Evolutionary conservation across 2,888 invertebrate genomes (phyloP).

Genomic region (Amiota mariae): DNA sequence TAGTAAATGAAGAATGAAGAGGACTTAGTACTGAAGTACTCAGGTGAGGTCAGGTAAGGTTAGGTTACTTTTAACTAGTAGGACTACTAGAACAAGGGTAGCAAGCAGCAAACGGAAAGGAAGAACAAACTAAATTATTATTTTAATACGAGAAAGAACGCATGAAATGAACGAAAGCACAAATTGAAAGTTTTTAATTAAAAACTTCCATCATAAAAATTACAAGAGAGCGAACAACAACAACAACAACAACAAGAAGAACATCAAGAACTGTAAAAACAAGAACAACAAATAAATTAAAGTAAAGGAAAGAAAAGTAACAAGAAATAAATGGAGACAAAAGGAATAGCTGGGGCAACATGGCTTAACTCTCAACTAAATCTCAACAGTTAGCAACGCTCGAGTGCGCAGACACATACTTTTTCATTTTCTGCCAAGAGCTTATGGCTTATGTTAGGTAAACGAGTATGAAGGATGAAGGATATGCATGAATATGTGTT

Average conservation of each 20-base stretch:
- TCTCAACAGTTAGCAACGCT: slow-evolving; percentile 22
- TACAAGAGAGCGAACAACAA: slow-evolving; percentile 30
- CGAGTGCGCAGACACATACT: slow-evolving; percentile 11
- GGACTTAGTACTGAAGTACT: slow-evolving; percentile 5
- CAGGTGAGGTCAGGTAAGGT: not conserved
- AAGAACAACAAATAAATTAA: not conserved
- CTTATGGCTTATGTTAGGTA: slow-evolving; percentile 7
- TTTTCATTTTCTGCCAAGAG: not conserved
- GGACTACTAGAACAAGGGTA: not conserved
- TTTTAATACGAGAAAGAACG: slow-evolving; percentile 37
- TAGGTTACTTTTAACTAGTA: too few relatives aligned
- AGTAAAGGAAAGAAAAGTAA: slow-evolving; percentile 16
- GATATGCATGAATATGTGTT: not conserved
- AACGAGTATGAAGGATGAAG: not conserved
- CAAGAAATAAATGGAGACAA: not conserved
- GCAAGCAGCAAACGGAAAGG: slow-evolving; percentile 40
- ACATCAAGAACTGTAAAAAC: not conserved
- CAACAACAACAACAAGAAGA: not conserved
- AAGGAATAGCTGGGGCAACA: not conserved
- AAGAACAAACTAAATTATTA: slow-evolving; percentile 56
- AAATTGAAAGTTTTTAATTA: slow-evolving; percentile 62
- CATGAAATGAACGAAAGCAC: slow-evolving; percentile 34
- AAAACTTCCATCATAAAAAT: slow-evolving; percentile 53
- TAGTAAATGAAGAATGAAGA: slow-evolving; percentile 8
- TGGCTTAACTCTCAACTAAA: slow-evolving; percentile 3